A percentile compares a stretch with the other conserved stretches of the same genome.
These are phyloP conservation scores for Hephaestus fuliginosus DNA, from an alignment of 2,797 vertebrate genomes.

Conservation along the genomic window DNA sequence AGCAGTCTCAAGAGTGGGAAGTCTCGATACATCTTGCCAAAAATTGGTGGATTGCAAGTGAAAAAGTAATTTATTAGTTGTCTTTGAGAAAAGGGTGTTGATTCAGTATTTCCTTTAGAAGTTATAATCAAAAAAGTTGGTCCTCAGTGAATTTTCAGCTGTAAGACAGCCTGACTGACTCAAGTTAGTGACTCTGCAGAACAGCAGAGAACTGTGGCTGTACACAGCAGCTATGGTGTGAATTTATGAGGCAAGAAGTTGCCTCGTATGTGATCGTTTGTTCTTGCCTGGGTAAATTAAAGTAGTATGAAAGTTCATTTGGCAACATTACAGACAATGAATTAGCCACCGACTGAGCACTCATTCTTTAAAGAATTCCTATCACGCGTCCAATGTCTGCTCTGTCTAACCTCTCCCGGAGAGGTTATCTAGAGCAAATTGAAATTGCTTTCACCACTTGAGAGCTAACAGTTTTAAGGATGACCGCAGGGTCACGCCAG, in stretches of 20 bases:
- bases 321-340: constrained; percentile 9
- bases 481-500: constrained; percentile 34
- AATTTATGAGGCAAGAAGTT: constrained; percentile 29
- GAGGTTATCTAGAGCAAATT: constrained; percentile 60
- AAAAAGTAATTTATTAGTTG: neutral
- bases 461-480: constrained; percentile 56
- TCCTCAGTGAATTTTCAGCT: neutral
- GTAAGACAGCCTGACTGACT: neutral
- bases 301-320: constrained; percentile 4
- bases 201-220: neutral
- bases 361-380: constrained; percentile 40
- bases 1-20: neutral
- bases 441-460: constrained; percentile 57
- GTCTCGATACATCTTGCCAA: neutral
- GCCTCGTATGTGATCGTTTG: neutral
- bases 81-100: neutral
- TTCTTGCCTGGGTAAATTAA: constrained; percentile 1
- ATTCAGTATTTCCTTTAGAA: neutral
- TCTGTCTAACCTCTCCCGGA: constrained; percentile 30
- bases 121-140: neutral
- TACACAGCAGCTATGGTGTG: neutral
- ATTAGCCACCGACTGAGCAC: constrained; percentile 10
- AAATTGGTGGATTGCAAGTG: neutral
- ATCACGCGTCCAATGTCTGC: constrained; percentile 28
- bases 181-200: neutral